phyloP scores from a whole-genome alignment of 23 tunicate species.

The Halocynthia aurantium region DNA sequence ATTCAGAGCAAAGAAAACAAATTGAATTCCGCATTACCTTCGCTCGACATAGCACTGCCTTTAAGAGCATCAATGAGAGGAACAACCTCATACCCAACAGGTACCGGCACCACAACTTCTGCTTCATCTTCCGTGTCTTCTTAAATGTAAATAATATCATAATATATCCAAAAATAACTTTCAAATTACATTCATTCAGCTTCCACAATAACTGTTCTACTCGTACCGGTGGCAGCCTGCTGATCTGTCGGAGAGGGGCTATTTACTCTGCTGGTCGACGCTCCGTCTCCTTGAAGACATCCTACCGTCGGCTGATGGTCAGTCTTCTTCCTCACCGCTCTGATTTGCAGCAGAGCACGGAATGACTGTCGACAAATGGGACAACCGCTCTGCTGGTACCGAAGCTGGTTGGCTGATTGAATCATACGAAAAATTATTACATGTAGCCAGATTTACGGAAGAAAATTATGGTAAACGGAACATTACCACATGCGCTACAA shows the following conservation, averaged over 20 bases:
- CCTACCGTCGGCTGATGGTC: neutral
- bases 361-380: conserved; percentile 96
- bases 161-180: no score
- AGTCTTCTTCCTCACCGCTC: conserved; percentile 61
- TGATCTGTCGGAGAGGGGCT: neutral
- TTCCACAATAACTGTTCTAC: no score
- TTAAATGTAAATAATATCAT: neutral
- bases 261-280: neutral
- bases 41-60: conserved; percentile 10
- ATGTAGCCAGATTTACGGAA: neutral
- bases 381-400: conserved; percentile 94
- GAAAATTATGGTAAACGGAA: neutral
- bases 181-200: no score
- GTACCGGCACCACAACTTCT: conserved; percentile 25
- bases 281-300: neutral
- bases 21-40: neutral
- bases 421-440: neutral
- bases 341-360: conserved; percentile 81
- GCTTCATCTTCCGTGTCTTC: conserved; percentile 4
- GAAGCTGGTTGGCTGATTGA: conserved; percentile 73
- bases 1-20: neutral
- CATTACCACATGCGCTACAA: conserved; percentile 84
- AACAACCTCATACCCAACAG: conserved; percentile 79
- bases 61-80: conserved; percentile 80
- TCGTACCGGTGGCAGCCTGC: no score